Conservation (phyloP, 2,797 vertebrate genomes). For the Epinephelus awoara region DNA sequence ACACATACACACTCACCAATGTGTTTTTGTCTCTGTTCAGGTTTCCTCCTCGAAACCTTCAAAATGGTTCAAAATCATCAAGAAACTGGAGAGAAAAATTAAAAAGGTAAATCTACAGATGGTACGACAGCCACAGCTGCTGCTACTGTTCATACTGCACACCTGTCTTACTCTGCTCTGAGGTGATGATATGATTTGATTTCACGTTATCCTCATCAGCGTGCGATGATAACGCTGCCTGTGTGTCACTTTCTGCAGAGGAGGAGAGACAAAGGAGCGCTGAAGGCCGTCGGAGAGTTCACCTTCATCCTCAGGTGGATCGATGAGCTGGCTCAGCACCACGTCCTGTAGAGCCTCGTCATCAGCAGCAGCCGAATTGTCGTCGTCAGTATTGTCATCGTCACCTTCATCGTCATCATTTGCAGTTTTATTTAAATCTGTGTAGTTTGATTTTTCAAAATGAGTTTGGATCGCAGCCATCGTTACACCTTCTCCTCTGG, state of each 20-base stretch:
- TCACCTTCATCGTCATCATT: background rate
- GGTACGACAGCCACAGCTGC: background rate
- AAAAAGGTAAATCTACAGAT: conserved; percentile 65
- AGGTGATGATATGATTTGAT: too few species aligned
- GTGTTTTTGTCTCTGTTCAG: conserved; percentile 43
- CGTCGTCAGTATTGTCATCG: background rate
- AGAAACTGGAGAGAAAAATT: conserved; percentile 66
- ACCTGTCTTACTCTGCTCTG: too few species aligned
- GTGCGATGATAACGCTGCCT: too few species aligned
- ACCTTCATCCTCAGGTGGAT: conserved; percentile 72
- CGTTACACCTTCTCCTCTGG: too few species aligned
- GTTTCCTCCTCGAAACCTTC: conserved; percentile 54
- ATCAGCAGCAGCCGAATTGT: conserved; percentile 3
- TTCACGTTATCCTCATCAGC: too few species aligned
- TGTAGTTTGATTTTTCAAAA: background rate
- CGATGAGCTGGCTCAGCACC: conserved; percentile 52
- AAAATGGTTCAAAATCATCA: conserved; percentile 45
- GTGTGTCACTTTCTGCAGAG: conserved; percentile 16
- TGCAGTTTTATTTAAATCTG: conserved; percentile 2
- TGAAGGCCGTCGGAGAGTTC: conserved; percentile 73
- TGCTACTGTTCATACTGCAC: background rate
- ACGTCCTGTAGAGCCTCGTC: conserved; percentile 27
- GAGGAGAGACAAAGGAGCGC: conserved; percentile 28
- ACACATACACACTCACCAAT: background rate
- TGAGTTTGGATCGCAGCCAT: too few species aligned